These are phyloP conservation scores for Plectus sambesii DNA, from an alignment of 1,140 invertebrate species.

Conservation along the genomic window DNA sequence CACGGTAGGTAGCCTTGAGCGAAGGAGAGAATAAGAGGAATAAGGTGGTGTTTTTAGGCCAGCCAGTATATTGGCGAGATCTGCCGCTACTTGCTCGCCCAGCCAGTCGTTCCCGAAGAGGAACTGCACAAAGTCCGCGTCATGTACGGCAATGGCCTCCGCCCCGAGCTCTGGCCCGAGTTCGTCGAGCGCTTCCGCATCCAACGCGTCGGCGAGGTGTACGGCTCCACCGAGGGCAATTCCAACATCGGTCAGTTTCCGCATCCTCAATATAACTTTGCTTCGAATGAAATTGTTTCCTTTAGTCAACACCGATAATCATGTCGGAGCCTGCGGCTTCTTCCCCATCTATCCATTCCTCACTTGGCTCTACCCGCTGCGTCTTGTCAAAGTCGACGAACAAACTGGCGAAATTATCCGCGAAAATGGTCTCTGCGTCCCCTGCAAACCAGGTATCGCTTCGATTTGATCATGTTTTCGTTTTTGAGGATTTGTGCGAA, in stretches of 20 bases:
- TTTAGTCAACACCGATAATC: slow-evolving; percentile 66
- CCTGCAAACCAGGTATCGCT: slow-evolving; percentile 63
- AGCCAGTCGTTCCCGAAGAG: slow-evolving; percentile 64
- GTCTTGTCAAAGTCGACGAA: slow-evolving; percentile 70
- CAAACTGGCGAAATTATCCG: slow-evolving; percentile 67
- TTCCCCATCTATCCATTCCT: slow-evolving; percentile 55
- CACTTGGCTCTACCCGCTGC: slow-evolving; percentile 48
- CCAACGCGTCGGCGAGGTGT: slow-evolving; percentile 75
- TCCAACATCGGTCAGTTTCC: slow-evolving; percentile 48
- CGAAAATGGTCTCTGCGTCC: slow-evolving; percentile 65
- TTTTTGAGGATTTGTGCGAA: too few species aligned
- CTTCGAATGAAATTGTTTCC: slow-evolving; percentile 45
- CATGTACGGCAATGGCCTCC: slow-evolving; percentile 87
- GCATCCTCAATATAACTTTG: background rate
- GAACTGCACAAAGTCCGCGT: slow-evolving; percentile 67
- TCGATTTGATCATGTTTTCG: too few species aligned
- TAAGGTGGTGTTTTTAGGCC: slow-evolving; percentile 57
- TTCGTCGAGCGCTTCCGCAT: slow-evolving; percentile 81
- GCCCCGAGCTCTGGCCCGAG: slow-evolving; percentile 84
- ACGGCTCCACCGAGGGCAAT: slow-evolving; percentile 94
- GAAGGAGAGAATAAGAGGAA: slow-evolving; percentile 10
- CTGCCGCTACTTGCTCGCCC: slow-evolving; percentile 87
- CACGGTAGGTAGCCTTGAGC: too few species aligned
- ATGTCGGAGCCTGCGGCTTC: slow-evolving; percentile 86
- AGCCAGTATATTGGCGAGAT: slow-evolving; percentile 97